Evolutionary conservation across 2,113 vertebrate genomes (phyloP), one percentile per base, ranked within the genome.

Genomic region (Galemys pyrenaicus): DNA sequence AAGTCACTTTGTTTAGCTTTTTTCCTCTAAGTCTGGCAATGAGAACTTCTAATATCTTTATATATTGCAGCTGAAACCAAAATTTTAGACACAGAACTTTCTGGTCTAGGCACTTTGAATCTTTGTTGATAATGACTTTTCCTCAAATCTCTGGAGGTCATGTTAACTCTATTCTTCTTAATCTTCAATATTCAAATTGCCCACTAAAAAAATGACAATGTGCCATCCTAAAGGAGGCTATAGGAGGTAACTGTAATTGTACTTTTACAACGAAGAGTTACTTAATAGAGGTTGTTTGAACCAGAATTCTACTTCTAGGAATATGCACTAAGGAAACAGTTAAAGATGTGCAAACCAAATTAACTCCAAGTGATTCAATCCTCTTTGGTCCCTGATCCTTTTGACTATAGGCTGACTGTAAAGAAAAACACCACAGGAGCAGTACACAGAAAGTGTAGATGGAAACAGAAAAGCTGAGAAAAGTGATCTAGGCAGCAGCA

Each of bases 161-260:
- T 41, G 28, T 62, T 80, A 56, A 56, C n/a, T 51, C 10, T 82
- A 41, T 54, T 80, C 46, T 22, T 64, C 9, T 39, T 82, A 24
- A n/a, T n/a, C n/a, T 65, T 81, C 67, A 93, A 54, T 87, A 64
- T 35, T 82, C 71, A 41, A 92, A 62, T 56, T 85, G 35, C 39
- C 80, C 41, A 83, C 19, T 51, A 28, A 24, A 41, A 64, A 93
- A 93, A 56, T 44, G 17, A 65, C 65, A 74, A 5, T 74, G 17
- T 30, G 22, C 12, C 16, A 64, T 67, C 32, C 16, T 39, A 88
- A 54, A 67, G 58, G n/a, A 81, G 65, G 56, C 44, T 6, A 51
- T 56, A 73, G 24, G 78, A 86, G 22, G 22, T 22, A 6, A 71
- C 3, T 32, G n/a, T 64, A 73, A 44, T 77, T 71, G 46, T 65